Evolutionary conservation across 2,888 invertebrate genomes (phyloP), one percentile per base, ranked within the genome.

Genomic region (Hirudinaria manillensis): DNA sequence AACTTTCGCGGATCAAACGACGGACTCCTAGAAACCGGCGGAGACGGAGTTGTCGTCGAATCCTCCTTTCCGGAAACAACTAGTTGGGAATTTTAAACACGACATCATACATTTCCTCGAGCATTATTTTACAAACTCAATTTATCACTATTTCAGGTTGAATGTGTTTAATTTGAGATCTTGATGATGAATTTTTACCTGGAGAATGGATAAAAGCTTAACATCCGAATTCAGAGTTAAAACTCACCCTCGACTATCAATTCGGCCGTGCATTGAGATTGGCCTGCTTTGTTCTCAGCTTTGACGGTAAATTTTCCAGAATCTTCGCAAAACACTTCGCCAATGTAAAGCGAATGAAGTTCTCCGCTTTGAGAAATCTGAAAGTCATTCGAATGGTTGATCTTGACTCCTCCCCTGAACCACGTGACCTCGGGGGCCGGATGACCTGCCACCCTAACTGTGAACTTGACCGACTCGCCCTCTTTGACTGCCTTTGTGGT

Each of bases 191-290:
- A n/a, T n/a, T n/a, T n/a, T n/a, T n/a, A n/a, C n/a, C n/a, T n/a
- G n/a, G n/a, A n/a, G n/a, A n/a, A n/a, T n/a, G n/a, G n/a, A n/a
- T 21, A 24, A 56, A 7, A 3, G 3, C 56, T 56, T 56, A 56
- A 61, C 13, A 61, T 27, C 1, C 19, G 6, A 7, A 61, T 27
- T 27, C 61, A 61, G 7, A 16, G 13, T 61, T 29, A n/a, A 61
- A 27, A 10, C 29, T 78, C 78, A 85, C 85, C 82, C 79, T 82
- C 81, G 34, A 92, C 90, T 76, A 90, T 89, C 79, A 92, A 90
- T 82, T 92, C 91, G 13, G 92, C 92, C 78, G 90, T 90, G 84
- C 91, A 91, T 83, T 90, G 89, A n/a, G 83, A 80, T 73, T 82
- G 82, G 29, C 86, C 86, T 66, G 83, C 85, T 19, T 80, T 79